phyloP scores from a whole-genome alignment of 2,113 vertebrate genomes.

The Amazona vittata region DNA sequence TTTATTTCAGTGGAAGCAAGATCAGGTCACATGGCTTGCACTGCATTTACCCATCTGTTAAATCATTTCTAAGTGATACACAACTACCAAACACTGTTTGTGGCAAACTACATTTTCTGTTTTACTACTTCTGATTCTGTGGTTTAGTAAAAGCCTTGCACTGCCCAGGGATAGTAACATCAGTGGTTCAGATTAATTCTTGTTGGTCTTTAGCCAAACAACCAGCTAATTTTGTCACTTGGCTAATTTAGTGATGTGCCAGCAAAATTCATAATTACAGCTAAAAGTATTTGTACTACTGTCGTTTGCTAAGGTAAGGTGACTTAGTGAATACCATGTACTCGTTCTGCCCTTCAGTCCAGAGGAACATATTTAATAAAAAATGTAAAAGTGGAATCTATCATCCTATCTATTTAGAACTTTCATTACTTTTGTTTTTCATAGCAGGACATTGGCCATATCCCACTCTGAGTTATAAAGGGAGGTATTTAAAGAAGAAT shows the following conservation, averaged over 20 bases:
- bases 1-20: not conserved
- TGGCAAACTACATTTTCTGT: not conserved
- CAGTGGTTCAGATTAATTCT: conserved; percentile 47
- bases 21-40: not conserved
- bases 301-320: conserved; percentile 31
- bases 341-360: not conserved
- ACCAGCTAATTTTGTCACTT: conserved; percentile 59
- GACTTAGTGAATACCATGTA: not conserved
- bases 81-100: not conserved
- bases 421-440: not conserved
- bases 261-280: conserved; percentile 58
- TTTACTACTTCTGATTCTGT: not conserved
- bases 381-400: not conserved
- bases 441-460: not conserved
- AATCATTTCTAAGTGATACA: not conserved
- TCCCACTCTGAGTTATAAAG: not conserved
- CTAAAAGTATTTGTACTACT: conserved; percentile 26
- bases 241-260: conserved; percentile 57
- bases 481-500: not conserved
- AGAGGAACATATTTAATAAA: not conserved
- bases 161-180: conserved; percentile 16
- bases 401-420: not conserved
- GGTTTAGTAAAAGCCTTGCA: conserved; percentile 51
- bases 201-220: conserved; percentile 44
- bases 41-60: conserved; percentile 4